Evolutionary conservation across 2,888 invertebrate species (phyloP), one percentile per base, ranked within the genome.

Genomic region (Acrobeloides nanus): DNA sequence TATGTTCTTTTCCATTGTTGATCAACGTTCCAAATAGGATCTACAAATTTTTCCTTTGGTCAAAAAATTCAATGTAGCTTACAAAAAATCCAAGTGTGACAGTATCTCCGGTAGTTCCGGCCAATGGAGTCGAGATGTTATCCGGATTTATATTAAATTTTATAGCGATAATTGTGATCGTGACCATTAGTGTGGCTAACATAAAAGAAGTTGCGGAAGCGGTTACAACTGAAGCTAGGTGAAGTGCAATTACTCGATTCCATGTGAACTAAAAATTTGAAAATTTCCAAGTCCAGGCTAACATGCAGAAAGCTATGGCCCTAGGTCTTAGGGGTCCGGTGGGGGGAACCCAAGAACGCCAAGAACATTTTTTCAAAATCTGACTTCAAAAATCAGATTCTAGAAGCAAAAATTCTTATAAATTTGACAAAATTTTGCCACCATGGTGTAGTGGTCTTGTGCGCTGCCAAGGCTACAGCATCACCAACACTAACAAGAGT

Each of bases 71-170:
- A 24, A 7, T n/a, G n/a, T n/a, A n/a, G n/a, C n/a, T n/a, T n/a
- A n/a, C 61, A 49, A 89, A 80, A 48, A 87, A 80, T 53, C 85
- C 83, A 66, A 89, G 80, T 6, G 89, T 89, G 45, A 85, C 86
- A 53, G 89, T 79, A 78, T 90, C 89, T 35, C 89, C 89, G 47
- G 89, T 79, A 73, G 86, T 86, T 42, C 89, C 88, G 24, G 89
- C 89, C 59, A 90, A 86, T 6, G 89, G 89, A 45, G 89, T 89
- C 15, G 89, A 88, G 51, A 90, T 84, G 76, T 90, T 90, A 75
- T 90, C 89, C 38, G 89, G 89, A 77, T 89, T 88, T 56, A 89
- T 84, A 69, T 84, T 50, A 23, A 20, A 26, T 20, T 55, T 55
- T 10, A n/a, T n/a, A 2, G 48, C 48, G n/a, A 53, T 31, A 7